Base-by-base conservation (phyloP, 2,888 invertebrate genomes). In the Synanthedon formicaeformis region DNA sequence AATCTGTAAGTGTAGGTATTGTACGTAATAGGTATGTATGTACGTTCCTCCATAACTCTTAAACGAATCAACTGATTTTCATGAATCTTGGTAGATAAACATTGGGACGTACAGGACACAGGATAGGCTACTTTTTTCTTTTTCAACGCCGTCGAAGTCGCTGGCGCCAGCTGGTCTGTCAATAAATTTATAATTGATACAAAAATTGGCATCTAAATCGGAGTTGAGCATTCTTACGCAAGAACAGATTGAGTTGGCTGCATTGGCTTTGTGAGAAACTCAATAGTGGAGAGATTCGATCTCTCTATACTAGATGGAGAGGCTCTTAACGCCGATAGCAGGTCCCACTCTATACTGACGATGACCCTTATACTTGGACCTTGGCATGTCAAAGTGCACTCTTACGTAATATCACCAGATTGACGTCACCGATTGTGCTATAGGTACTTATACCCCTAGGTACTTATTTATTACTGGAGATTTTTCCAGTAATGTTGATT, bases 361-460 rank as follows among this genome's bases (percentile, higher is more conserved):
- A 49, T 18, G 23, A 51, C 51, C 54, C 55, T 52, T 48, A 54
- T 55, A 55, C 60, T 58, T 60, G 4, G 49, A 16, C 49, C 49
- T 45, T 45, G 45, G 13, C 13, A 13, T 13, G 45, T 13, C 45
- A 45, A 45, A 45, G 13, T 45, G 45, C 45, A 14, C 13, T 45
- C 23, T 10, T 8, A 16, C 12, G 13, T 71, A 65, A 65, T 67
- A 74, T 67, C 66, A 66, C 66, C 62, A 57, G 50, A 59, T 61
- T 69, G 70, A 72, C 68, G 71, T 75, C 71, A 68, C 58, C 16
- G 49, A 49, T 18, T 5, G 2, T 45, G 45, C 11, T 34, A 34
- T 34, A 23, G 23, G 23, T 23, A 23, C 5, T 18, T 18, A 18
- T 18, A 18, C 3, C 3, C 18, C 27, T 27, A n/a, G n/a, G n/a